A percentile compares a stretch with the other conserved stretches of the same genome.
Evolutionary conservation across 2,888 invertebrate species (phyloP).

Genomic region (Gasteruption jaculator): DNA sequence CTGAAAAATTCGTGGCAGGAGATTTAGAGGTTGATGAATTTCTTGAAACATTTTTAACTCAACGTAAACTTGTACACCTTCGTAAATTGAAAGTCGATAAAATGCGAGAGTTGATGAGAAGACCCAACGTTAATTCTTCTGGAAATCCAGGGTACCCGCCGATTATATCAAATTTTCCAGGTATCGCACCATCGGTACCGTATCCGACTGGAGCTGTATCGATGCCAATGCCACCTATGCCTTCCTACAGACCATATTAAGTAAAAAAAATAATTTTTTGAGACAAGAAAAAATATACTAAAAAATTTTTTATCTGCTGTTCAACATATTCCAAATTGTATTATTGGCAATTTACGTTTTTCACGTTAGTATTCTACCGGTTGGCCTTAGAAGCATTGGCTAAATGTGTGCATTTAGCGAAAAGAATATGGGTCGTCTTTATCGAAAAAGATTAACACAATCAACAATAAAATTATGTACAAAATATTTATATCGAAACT

Average conservation of each 20-base stretch:
- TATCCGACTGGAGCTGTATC: constrained; percentile 69
- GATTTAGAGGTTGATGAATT: constrained; percentile 75
- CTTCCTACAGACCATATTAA: constrained; percentile 33
- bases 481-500: constrained; percentile 10
- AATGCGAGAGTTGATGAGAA: constrained; percentile 70
- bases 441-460: too few species aligned
- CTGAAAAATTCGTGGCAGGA: constrained; percentile 75
- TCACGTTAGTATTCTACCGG: too few species aligned
- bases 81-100: constrained; percentile 92
- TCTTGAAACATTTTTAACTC: constrained; percentile 74
- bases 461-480: neutral
- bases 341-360: too few species aligned
- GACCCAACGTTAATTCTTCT: constrained; percentile 38
- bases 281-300: neutral
- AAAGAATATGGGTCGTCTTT: too few species aligned
- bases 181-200: constrained; percentile 54
- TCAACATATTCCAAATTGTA: neutral
- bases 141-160: constrained; percentile 39
- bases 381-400: too few species aligned
- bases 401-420: too few species aligned
- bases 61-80: constrained; percentile 73
- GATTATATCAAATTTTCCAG: constrained; percentile 50
- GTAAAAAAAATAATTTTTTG: constrained; percentile 9
- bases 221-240: constrained; percentile 69
- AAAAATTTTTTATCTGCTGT: constrained; percentile 7